Percentiles rank a stretch among this genome's conserved stretches.
Conservation (phyloP, 30 jellyfish, hydroid and myxozoan genomes). For the Aurelia aurita region DNA sequence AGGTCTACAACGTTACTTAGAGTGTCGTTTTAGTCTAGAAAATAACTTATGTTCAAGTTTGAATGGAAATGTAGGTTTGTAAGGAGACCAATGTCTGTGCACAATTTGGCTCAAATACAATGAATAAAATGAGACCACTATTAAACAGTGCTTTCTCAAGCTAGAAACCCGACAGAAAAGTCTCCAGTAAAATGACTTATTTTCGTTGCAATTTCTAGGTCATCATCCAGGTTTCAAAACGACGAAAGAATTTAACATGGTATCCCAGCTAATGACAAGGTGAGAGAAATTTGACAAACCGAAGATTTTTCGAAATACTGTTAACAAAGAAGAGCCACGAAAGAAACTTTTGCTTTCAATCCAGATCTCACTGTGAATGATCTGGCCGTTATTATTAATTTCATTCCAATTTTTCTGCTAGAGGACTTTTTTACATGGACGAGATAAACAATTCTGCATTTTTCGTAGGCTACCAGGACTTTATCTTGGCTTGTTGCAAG, state of each 20-base stretch:
- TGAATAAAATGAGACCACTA: no score
- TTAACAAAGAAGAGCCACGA: neutral
- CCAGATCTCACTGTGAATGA: no score
- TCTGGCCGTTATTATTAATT: no score
- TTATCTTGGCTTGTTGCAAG: slow-evolving; percentile 35
- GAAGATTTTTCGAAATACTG: neutral
- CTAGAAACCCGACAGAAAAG: neutral
- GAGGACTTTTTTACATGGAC: no score
- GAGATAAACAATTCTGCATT: neutral
- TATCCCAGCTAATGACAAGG: neutral
- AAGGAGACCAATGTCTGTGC: no score
- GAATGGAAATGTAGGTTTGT: no score
- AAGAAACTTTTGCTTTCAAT: neutral
- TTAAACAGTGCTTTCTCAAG: no score
- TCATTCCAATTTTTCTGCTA: no score
- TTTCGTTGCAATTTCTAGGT: neutral
- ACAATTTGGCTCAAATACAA: neutral
- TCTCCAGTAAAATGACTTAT: no score
- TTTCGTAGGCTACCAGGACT: slow-evolving; percentile 51
- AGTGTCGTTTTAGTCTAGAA: no score
- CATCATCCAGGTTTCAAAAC: neutral
- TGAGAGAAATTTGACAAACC: neutral
- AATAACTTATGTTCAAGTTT: no score
- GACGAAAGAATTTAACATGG: neutral
- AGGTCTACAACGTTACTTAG: no score